Evolutionary conservation across 1,140 invertebrate genomes (phyloP).

Genomic region (Cydia amplana): DNA sequence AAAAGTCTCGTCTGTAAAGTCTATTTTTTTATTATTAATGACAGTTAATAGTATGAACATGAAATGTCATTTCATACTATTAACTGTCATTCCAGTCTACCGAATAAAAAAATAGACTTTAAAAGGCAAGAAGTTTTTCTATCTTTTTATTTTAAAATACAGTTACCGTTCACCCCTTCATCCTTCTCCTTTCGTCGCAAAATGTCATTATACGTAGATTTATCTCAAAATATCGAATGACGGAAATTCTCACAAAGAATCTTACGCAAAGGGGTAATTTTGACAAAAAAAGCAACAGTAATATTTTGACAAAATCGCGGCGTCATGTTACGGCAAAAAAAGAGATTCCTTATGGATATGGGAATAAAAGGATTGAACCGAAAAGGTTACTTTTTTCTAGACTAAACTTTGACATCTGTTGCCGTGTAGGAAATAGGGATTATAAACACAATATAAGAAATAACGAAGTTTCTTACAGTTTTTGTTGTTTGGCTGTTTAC

Average conservation of each 20-base stretch:
- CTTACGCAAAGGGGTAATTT: constrained; percentile 59
- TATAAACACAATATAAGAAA: neutral
- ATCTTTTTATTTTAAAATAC: neutral
- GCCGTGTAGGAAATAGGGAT: neutral
- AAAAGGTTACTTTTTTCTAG: constrained; percentile 23
- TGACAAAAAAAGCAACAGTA: constrained; percentile 58
- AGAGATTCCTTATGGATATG: constrained; percentile 22
- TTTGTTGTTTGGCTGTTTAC: neutral
- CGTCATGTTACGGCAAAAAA: constrained; percentile 60
- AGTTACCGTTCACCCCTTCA: constrained; percentile 41
- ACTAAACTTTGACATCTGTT: constrained; percentile 21
- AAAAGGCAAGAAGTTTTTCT: neutral
- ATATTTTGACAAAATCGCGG: constrained; percentile 76
- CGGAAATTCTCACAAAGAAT: constrained; percentile 36
- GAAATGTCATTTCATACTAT: too few relatives aligned
- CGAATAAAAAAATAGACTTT: too few relatives aligned
- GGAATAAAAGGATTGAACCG: constrained; percentile 37
- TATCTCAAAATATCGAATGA: constrained; percentile 55
- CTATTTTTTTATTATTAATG: too few relatives aligned
- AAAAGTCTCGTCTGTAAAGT: too few relatives aligned
- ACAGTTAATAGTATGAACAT: too few relatives aligned
- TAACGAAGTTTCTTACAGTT: constrained; percentile 17
- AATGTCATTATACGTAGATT: constrained; percentile 28
- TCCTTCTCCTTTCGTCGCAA: constrained; percentile 57
- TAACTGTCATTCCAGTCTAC: too few relatives aligned